phyloP scores from a whole-genome alignment of 2,888 invertebrate genomes.

The Trissolcus japonicus region DNA sequence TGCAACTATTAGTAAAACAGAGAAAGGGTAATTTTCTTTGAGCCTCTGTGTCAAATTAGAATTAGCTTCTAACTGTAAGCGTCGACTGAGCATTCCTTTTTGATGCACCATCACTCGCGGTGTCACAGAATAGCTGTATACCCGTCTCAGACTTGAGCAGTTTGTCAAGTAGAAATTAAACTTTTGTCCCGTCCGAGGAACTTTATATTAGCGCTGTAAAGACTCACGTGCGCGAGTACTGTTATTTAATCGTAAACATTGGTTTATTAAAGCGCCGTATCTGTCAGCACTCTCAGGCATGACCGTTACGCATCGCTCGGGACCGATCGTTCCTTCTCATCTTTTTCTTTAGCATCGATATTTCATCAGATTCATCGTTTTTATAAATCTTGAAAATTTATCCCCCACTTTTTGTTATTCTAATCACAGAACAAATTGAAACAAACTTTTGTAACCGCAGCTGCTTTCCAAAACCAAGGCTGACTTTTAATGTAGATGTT shows the following conservation, averaged over 20 bases:
- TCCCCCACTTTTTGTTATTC: no score
- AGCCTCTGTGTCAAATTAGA: constrained; percentile 11
- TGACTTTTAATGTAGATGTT: constrained; percentile 40
- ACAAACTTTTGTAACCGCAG: neutral
- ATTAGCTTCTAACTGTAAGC: constrained; percentile 33
- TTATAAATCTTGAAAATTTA: neutral
- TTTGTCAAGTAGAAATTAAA: constrained; percentile 38
- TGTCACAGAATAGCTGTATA: neutral
- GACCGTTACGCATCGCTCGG: constrained; percentile 62
- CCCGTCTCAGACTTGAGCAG: constrained; percentile 16
- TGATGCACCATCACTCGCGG: constrained; percentile 9
- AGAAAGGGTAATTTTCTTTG: no score
- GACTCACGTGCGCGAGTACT: constrained; percentile 44
- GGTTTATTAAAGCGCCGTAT: constrained; percentile 51
- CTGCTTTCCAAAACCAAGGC: constrained; percentile 43
- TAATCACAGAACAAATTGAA: neutral
- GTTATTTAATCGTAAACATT: constrained; percentile 62
- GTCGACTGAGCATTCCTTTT: constrained; percentile 25
- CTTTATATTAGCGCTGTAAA: constrained; percentile 34
- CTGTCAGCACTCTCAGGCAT: constrained; percentile 60
- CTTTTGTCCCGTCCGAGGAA: constrained; percentile 20
- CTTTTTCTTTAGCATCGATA: neutral
- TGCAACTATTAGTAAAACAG: no score
- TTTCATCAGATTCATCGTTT: neutral
- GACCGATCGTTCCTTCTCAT: constrained; percentile 16